These are phyloP conservation scores for Amphipoea lucens DNA, from an alignment of 2,888 invertebrate genomes.

Conservation along the genomic window DNA sequence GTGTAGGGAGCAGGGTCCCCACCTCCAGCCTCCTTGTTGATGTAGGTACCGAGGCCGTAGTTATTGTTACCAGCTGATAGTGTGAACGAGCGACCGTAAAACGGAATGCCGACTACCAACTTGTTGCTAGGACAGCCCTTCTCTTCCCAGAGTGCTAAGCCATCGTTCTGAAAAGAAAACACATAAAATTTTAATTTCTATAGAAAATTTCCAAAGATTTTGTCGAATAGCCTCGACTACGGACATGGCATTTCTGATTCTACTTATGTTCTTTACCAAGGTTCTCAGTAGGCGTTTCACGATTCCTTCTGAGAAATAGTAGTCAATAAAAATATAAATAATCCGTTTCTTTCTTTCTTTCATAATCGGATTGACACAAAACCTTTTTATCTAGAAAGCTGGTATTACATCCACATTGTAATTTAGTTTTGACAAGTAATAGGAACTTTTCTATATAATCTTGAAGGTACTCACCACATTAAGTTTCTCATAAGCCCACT, in stretches of 20 bases:
- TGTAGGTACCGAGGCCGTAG: constrained; percentile 95
- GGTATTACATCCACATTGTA: neutral
- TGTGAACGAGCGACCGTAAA: constrained; percentile 96
- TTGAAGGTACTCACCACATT: constrained; percentile 93
- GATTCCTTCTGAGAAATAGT: neutral
- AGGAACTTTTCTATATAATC: neutral
- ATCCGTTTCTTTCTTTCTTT: neutral
- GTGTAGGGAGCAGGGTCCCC: constrained; percentile 96
- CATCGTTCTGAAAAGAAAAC: constrained; percentile 93
- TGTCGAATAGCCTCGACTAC: neutral
- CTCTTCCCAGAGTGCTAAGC: constrained; percentile 96
- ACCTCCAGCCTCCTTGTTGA: constrained; percentile 97
- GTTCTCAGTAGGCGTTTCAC: neutral
- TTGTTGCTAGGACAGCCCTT: constrained; percentile 97
- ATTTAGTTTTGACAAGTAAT: neutral
- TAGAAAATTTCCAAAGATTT: neutral
- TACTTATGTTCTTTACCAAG: neutral
- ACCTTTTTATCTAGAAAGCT: neutral
- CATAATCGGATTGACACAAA: neutral
- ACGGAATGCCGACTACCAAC: constrained; percentile 96
- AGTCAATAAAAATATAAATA: neutral
- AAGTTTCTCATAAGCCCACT: constrained; percentile 96
- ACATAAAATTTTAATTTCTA: too few relatives aligned
- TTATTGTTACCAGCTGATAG: constrained; percentile 95
- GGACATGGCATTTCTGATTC: neutral